phyloP scores from a whole-genome alignment of 2,797 vertebrate species.

The Distichodus sexfasciatus region DNA sequence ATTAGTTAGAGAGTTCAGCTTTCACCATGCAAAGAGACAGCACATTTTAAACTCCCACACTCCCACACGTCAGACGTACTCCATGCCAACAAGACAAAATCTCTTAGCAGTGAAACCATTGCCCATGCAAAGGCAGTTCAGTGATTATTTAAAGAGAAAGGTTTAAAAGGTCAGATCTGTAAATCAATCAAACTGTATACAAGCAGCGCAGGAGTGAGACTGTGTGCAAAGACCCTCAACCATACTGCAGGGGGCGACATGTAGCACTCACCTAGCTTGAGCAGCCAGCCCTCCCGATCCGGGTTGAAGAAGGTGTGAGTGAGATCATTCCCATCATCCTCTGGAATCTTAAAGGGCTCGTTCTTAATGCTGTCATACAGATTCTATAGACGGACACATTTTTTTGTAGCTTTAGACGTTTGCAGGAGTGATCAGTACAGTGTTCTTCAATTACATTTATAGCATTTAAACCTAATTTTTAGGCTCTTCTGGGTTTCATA shows the following conservation, averaged over 20 bases:
- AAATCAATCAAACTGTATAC: not conserved
- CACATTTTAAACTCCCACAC: not conserved
- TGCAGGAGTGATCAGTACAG: too few species aligned
- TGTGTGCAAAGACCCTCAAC: not conserved
- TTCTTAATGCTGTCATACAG: constrained; percentile 92
- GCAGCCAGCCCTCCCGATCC: constrained; percentile 94
- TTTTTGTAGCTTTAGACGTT: too few species aligned
- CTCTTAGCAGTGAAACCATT: too few species aligned
- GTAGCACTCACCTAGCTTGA: constrained; percentile 86
- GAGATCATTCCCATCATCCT: constrained; percentile 92
- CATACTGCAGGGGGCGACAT: not conserved
- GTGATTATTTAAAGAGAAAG: not conserved
- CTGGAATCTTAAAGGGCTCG: constrained; percentile 93
- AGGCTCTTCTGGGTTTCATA: too few species aligned
- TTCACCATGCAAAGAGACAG: constrained; percentile 47
- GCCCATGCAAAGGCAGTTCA: too few species aligned
- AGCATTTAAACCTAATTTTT: too few species aligned
- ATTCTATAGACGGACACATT: constrained; percentile 67
- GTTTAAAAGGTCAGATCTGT: too few species aligned
- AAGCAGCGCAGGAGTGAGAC: not conserved
- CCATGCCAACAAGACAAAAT: constrained; percentile 9
- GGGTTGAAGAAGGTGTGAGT: constrained; percentile 97
- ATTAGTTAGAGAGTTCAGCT: constrained; percentile 45
- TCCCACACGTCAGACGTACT: not conserved
- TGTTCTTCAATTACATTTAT: too few species aligned